A percentile compares a stretch with the other conserved stretches of the same genome.
Conservation (phyloP, 1,140 invertebrate genomes). For the Lethocerus indicus region DNA sequence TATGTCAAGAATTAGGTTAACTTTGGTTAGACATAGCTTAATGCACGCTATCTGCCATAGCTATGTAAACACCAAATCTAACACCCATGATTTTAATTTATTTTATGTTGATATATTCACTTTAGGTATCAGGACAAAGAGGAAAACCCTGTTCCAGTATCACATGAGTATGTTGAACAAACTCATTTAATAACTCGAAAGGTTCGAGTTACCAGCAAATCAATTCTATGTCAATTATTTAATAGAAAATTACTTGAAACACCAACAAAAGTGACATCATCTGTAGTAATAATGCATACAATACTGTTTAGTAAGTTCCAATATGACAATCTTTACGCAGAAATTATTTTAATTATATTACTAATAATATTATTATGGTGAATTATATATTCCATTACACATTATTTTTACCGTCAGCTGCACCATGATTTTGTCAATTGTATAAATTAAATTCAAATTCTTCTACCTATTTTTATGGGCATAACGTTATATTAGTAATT, state of each 20-base stretch:
- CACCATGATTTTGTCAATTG: neutral
- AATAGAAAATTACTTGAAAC: neutral
- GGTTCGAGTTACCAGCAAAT: neutral
- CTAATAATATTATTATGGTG: neutral
- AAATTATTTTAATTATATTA: neutral
- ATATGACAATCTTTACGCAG: neutral
- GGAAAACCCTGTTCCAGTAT: neutral
- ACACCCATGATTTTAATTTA: neutral
- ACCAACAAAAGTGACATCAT: slow-evolving; percentile 6
- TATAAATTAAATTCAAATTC: neutral
- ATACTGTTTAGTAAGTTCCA: slow-evolving; percentile 8
- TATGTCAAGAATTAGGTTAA: no score
- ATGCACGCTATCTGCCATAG: no score
- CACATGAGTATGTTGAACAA: slow-evolving; percentile 1
- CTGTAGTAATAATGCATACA: slow-evolving; percentile 6
- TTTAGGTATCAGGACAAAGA: slow-evolving; percentile 7
- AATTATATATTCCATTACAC: neutral
- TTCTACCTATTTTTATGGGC: neutral
- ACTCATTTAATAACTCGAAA: slow-evolving; percentile 4
- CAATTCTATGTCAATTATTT: slow-evolving; percentile 3
- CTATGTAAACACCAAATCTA: no score
- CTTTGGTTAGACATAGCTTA: no score
- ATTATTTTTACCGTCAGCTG: neutral
- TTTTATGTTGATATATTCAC: neutral
- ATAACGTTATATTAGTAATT: neutral